Base-by-base conservation (phyloP, 2,888 invertebrate species). In the Mesochorus sp. region DNA sequence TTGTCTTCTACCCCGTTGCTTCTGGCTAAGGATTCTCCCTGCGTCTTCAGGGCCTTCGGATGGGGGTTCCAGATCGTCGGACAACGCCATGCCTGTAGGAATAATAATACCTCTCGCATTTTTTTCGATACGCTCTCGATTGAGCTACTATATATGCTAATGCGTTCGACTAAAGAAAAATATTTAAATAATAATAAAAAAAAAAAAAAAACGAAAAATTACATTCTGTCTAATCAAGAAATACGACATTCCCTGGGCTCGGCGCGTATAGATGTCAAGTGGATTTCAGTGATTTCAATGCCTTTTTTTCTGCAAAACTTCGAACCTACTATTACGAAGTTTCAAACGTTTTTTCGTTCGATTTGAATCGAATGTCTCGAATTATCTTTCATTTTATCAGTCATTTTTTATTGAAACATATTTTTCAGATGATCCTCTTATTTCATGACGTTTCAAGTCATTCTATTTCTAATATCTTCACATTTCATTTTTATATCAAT, bases 1-100 rank as follows among this genome's bases (percentile, higher is more conserved):
- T 72, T 59, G 62, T 53, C 66, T 66, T 76, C 49, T 21, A 62
- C 64, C 64, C 76, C 49, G 71, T 76, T 66, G 71, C 66, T 51
- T 34, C 76, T 59, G 66, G 76, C 76, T 19, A 51, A 62, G 26
- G 51, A 66, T 71, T 44, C 47, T 57, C 59, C 34, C 59, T 24
- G 42, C 21, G 28, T 55, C 55, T 44, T 28, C 42, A 42, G 66
- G 53, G 28, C 14, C 31, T 61, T 24, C 10, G 49, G 34, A 31
- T 31, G n/a, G 66, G 66, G 64, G 59, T 66, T 51, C 66, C 51
- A 42, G 64, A 72, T 67, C 51, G n/a, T 44, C 51, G 39, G 39
- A 53, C 51, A 55, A 47, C 51, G 28, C 24, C 62, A 10, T 49
- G 34, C 42, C 34, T 47, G 34, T 14, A 24, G 14, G 44, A 59